Percentiles rank a stretch among this genome's conserved stretches.
Conservation (phyloP, 2,888 invertebrate species). For the Cryptophagus acutangulus region DNA sequence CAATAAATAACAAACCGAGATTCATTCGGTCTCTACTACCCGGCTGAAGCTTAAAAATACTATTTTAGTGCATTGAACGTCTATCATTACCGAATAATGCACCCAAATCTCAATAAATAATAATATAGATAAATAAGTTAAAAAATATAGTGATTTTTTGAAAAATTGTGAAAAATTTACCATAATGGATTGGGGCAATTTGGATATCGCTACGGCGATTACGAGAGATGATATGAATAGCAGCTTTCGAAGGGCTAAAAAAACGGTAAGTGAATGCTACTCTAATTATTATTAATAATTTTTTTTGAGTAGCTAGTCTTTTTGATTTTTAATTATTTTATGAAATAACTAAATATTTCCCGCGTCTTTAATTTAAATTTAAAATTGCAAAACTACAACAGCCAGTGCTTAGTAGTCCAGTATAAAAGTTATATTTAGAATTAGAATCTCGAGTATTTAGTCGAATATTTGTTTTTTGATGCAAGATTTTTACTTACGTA, state of each 20-base stretch:
- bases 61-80: conserved; percentile 24
- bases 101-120: not conserved
- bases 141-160: too few species aligned
- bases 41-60: conserved; percentile 20
- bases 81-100: conserved; percentile 1
- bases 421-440: conserved; percentile 33
- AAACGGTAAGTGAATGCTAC: conserved; percentile 39
- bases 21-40: conserved; percentile 18
- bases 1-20: conserved; percentile 24
- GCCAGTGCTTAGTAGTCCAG: too few species aligned
- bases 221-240: conserved; percentile 62
- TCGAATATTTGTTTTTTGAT: too few species aligned
- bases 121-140: too few species aligned
- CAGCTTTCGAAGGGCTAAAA: conserved; percentile 45
- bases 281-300: too few species aligned
- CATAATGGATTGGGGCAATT: conserved; percentile 71
- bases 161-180: too few species aligned
- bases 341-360: too few species aligned
- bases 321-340: too few species aligned
- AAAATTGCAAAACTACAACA: too few species aligned
- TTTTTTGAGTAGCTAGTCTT: too few species aligned
- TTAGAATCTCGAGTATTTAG: conserved; percentile 16
- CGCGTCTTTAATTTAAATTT: not conserved
- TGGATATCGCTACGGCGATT: conserved; percentile 57
- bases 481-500: too few species aligned